phyloP scores from a whole-genome alignment of 2,797 vertebrate genomes.

The Pangasius macronema region DNA sequence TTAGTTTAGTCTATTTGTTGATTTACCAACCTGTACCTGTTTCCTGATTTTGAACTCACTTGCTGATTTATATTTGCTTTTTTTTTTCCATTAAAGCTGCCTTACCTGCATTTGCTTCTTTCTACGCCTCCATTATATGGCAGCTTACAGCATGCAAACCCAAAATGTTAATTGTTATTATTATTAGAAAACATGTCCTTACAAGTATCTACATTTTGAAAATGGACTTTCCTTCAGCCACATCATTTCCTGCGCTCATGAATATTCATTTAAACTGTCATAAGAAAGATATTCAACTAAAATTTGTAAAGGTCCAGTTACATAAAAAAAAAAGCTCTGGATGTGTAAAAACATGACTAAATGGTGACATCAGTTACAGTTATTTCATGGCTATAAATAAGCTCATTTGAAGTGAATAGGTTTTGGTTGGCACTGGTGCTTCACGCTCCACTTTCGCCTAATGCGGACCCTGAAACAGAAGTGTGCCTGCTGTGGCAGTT shows the following conservation, averaged over 20 bases:
- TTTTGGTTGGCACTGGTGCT: background rate
- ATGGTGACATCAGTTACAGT: background rate
- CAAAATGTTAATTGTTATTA: too few species aligned
- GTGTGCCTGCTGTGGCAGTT: background rate
- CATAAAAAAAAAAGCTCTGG: background rate
- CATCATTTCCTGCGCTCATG: background rate
- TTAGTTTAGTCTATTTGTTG: too few species aligned
- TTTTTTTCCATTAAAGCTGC: too few species aligned
- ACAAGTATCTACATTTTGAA: too few species aligned
- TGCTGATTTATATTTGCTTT: too few species aligned
- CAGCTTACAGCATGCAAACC: too few species aligned
- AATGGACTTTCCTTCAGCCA: too few species aligned
- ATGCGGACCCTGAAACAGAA: background rate
- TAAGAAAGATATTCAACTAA: background rate
- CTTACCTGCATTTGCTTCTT: too few species aligned
- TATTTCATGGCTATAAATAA: background rate
- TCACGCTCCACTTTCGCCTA: background rate
- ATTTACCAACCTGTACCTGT: too few species aligned
- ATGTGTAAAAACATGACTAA: background rate
- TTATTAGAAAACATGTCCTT: too few species aligned
- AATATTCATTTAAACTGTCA: background rate
- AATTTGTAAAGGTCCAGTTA: background rate
- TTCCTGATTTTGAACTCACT: too few species aligned
- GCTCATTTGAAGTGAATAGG: background rate
- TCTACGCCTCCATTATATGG: too few species aligned